A percentile compares a stretch with the other conserved stretches of the same genome.
These are phyloP conservation scores for Helicolenus hilgendorfi DNA, from an alignment of 2,797 vertebrate genomes.

Conservation along the genomic window DNA sequence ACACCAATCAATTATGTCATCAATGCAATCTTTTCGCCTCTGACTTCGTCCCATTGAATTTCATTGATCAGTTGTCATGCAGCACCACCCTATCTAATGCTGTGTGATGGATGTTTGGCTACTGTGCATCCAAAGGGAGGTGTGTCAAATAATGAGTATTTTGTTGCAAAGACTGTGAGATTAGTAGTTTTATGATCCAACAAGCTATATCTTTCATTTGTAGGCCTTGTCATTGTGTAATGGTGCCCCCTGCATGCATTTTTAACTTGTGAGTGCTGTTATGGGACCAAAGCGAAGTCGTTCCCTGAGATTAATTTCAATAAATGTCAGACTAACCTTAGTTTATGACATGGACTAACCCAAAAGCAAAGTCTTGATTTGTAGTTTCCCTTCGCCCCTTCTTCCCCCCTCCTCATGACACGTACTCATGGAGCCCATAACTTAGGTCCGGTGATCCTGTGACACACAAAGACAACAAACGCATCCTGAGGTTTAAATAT, in stretches of 20 bases:
- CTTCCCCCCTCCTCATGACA: constrained; percentile 22
- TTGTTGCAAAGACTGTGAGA: background rate
- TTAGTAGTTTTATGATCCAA: background rate
- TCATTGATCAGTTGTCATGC: background rate
- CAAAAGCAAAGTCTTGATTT: constrained; percentile 18
- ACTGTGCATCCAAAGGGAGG: background rate
- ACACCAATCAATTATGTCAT: constrained; percentile 52
- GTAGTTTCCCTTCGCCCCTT: background rate
- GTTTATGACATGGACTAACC: background rate
- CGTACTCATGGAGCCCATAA: constrained; percentile 48
- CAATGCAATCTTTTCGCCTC: constrained; percentile 3
- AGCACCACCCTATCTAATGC: background rate
- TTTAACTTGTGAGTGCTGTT: constrained; percentile 1
- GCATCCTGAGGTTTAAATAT: constrained; percentile 74
- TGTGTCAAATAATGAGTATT: background rate
- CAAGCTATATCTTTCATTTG: background rate
- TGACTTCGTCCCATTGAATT: background rate
- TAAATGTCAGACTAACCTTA: background rate
- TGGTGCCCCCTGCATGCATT: background rate
- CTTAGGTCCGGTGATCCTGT: constrained; percentile 54
- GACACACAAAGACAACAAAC: constrained; percentile 71
- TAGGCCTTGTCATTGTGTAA: background rate
- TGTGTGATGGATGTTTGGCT: background rate
- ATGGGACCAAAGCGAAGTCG: background rate
- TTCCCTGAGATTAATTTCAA: background rate